Evolutionary conservation across 2,113 vertebrate species (phyloP).

Genomic region (Psittacula cyanocephala): DNA sequence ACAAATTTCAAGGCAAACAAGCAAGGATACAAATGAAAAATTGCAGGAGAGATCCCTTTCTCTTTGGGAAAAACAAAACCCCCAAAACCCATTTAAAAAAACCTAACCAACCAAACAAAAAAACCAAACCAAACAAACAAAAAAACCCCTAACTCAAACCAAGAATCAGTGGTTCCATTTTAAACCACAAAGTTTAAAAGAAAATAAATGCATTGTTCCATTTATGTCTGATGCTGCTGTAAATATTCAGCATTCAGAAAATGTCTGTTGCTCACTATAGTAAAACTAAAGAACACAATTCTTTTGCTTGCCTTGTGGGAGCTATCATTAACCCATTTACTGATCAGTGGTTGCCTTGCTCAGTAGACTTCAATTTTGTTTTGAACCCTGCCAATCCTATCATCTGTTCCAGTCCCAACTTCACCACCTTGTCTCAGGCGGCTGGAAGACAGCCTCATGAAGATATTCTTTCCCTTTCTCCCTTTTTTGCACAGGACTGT

Average conservation of each 20-base stretch:
- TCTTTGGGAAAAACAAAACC: background rate
- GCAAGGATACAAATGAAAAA: background rate
- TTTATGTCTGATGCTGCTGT: background rate
- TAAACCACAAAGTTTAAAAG: background rate
- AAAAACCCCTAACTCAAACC: background rate
- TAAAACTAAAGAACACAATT: background rate
- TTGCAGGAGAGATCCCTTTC: background rate
- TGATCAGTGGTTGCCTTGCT: background rate
- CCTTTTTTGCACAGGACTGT: background rate
- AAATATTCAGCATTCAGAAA: background rate
- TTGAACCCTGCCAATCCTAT: background rate
- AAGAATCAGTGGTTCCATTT: background rate
- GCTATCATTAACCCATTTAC: background rate
- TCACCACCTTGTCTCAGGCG: background rate
- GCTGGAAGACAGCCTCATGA: background rate
- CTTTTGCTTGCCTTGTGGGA: background rate
- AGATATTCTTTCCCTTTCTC: background rate
- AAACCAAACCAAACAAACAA: background rate
- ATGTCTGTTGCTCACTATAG: background rate
- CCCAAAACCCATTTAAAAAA: background rate
- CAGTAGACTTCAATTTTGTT: background rate
- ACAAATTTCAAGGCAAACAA: background rate
- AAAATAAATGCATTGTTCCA: background rate
- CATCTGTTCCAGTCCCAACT: background rate
- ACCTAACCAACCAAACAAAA: accelerated